A percentile compares a stretch with the other conserved stretches of the same genome.
phyloP scores from a whole-genome alignment of 2,888 invertebrate genomes.

The Theretra japonica region DNA sequence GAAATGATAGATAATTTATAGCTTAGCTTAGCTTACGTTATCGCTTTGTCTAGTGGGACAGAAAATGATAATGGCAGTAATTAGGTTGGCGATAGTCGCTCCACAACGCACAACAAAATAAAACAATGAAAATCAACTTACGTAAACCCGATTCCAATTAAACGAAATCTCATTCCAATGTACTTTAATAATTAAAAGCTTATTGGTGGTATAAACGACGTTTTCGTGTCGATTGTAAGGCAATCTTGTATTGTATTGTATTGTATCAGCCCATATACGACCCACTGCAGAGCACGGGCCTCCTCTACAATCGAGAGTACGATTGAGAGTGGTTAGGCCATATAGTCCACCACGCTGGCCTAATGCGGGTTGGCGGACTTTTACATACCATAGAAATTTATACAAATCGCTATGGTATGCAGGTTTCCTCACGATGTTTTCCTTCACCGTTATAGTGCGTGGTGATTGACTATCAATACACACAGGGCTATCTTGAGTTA shows the following conservation, averaged over 20 bases:
- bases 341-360: too few species aligned
- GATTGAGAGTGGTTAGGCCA: too few species aligned
- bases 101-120: constrained; percentile 28
- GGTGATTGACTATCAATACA: too few species aligned
- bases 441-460: too few species aligned
- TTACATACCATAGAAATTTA: too few species aligned
- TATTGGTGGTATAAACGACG: not conserved
- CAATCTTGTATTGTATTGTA: too few species aligned
- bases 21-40: not conserved
- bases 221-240: not conserved
- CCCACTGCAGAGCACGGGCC: too few species aligned
- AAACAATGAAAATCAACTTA: constrained; percentile 29
- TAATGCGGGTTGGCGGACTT: too few species aligned
- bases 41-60: not conserved
- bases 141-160: constrained; percentile 30
- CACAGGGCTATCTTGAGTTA: not conserved
- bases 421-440: too few species aligned
- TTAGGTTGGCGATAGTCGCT: constrained; percentile 28
- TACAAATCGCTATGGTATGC: too few species aligned
- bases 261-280: too few species aligned
- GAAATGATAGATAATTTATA: not conserved
- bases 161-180: not conserved
- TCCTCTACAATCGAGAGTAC: too few species aligned
- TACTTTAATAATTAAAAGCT: constrained; percentile 13
- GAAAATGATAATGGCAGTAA: constrained; percentile 1